Evolutionary conservation across 2,797 vertebrate species (phyloP).

Genomic region (Lophura swinhoii): DNA sequence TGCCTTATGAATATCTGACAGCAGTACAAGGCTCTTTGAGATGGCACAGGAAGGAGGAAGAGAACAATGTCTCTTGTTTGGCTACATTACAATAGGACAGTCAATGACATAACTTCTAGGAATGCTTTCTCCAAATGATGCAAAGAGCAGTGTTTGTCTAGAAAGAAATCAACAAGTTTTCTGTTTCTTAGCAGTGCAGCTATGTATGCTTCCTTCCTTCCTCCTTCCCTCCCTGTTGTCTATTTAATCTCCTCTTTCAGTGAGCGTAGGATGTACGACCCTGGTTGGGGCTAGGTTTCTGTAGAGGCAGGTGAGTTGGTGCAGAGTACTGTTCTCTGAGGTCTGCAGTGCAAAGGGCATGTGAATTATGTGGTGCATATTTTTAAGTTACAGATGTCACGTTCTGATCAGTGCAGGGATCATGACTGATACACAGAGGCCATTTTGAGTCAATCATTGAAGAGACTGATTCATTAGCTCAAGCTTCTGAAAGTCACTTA

Average conservation of each 20-base stretch:
- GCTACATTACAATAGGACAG: neutral
- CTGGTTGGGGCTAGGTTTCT: neutral
- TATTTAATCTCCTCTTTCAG: neutral
- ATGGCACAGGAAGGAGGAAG: neutral
- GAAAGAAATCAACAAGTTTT: neutral
- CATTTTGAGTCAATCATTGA: neutral
- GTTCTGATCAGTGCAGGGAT: neutral
- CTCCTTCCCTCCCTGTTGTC: neutral
- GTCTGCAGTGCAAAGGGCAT: accelerated
- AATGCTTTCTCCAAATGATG: constrained; percentile 14
- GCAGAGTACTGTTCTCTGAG: neutral
- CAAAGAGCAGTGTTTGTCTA: neutral
- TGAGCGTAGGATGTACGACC: neutral
- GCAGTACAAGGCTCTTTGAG: neutral
- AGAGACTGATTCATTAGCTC: neutral
- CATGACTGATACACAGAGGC: neutral
- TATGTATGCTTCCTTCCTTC: neutral
- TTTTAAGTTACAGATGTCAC: neutral
- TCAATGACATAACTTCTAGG: neutral
- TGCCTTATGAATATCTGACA: neutral
- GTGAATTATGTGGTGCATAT: neutral
- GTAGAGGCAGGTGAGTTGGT: neutral
- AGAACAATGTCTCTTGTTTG: constrained; percentile 15
- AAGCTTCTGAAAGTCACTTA: neutral
- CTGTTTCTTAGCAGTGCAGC: neutral